A percentile compares a stretch with the other conserved stretches of the same genome.
Conservation (phyloP, 1,140 invertebrate species). For the Halesus radiatus region DNA sequence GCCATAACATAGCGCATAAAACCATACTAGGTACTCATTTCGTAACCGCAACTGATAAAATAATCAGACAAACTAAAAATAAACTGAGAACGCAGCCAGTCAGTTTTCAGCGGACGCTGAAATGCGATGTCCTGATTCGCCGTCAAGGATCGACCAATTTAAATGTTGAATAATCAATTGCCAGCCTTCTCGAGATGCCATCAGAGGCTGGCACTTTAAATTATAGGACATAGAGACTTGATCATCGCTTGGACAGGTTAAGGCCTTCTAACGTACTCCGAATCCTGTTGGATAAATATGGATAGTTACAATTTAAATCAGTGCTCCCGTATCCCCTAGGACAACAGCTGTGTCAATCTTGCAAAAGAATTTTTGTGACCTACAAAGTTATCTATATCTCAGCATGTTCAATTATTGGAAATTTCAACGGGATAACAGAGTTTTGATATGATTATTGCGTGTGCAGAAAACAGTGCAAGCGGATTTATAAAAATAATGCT, state of each 20-base stretch:
- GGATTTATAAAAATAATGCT: too few relatives aligned
- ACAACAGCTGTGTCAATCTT: neutral
- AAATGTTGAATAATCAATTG: neutral
- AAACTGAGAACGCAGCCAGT: too few relatives aligned
- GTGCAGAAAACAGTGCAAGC: too few relatives aligned
- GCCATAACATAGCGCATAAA: too few relatives aligned
- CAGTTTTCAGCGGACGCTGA: too few relatives aligned
- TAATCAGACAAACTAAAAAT: too few relatives aligned
- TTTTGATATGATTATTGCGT: too few relatives aligned
- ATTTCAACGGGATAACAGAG: too few relatives aligned
- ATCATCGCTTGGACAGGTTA: slow-evolving; percentile 1
- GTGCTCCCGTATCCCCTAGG: neutral
- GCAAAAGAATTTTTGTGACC: neutral
- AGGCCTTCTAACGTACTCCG: neutral
- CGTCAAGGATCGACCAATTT: slow-evolving; percentile 9
- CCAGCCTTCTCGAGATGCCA: neutral
- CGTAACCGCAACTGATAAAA: too few relatives aligned
- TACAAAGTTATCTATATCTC: too few relatives aligned
- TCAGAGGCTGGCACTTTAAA: neutral
- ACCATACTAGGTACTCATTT: too few relatives aligned
- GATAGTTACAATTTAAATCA: neutral
- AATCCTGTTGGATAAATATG: neutral
- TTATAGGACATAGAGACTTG: neutral
- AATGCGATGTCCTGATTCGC: neutral
- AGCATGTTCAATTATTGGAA: too few relatives aligned